phyloP scores from a whole-genome alignment of 2,113 vertebrate genomes.

The Tympanuchus pallidicinctus region DNA sequence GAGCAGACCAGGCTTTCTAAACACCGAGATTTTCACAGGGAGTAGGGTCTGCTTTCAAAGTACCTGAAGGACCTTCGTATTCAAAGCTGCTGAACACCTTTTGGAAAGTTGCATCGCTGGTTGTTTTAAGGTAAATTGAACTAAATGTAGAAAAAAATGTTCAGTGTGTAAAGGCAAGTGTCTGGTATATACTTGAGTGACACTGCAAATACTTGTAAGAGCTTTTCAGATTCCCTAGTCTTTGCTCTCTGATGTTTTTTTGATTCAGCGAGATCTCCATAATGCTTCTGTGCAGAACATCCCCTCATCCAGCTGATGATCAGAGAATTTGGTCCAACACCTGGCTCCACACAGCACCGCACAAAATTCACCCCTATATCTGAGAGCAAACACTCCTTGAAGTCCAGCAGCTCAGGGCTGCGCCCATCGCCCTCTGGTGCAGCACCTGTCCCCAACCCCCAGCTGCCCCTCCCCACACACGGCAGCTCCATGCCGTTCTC shows the following conservation, averaged over 20 bases:
- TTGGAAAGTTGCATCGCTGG: neutral
- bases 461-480: too few relatives aligned
- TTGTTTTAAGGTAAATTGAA: neutral
- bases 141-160: neutral
- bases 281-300: neutral
- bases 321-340: too few relatives aligned
- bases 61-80: neutral
- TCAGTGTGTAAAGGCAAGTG: neutral
- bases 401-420: too few relatives aligned
- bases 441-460: too few relatives aligned
- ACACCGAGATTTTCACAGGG: neutral
- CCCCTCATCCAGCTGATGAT: neutral
- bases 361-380: too few relatives aligned
- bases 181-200: neutral
- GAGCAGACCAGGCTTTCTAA: neutral
- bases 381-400: too few relatives aligned
- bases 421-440: too few relatives aligned
- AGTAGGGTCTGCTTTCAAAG: neutral
- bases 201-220: neutral
- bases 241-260: neutral
- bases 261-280: neutral
- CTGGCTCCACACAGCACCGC: too few relatives aligned
- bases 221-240: neutral
- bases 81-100: neutral
- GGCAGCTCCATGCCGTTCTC: too few relatives aligned